These are phyloP conservation scores for Dryocosmus kuriphilus DNA, from an alignment of 2,888 invertebrate species.

Conservation along the genomic window DNA sequence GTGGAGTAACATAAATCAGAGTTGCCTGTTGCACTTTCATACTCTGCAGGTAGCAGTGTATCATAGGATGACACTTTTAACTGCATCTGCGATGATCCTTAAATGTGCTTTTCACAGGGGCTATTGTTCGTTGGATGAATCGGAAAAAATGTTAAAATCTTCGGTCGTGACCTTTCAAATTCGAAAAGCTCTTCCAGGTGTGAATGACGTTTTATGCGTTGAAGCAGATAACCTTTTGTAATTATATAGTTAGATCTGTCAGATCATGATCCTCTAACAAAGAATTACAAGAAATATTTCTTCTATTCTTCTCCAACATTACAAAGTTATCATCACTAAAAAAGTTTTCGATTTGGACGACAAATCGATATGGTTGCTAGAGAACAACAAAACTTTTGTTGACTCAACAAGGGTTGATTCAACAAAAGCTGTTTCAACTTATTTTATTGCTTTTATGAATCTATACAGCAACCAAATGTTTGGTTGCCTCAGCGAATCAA, in stretches of 20 bases:
- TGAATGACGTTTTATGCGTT: not conserved
- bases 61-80: constrained; percentile 29
- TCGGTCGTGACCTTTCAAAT: not conserved
- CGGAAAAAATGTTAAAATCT: not conserved
- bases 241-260: not conserved
- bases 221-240: not conserved
- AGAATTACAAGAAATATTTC: not conserved
- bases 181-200: constrained; percentile 2
- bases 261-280: not conserved
- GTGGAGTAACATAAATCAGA: constrained; percentile 23
- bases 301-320: too few species aligned
- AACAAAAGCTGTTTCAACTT: too few species aligned
- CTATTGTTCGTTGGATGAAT: not conserved
- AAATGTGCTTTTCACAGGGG: not conserved
- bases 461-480: too few species aligned
- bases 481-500: too few species aligned
- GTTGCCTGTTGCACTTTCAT: constrained; percentile 31
- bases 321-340: too few species aligned
- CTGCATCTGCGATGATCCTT: not conserved
- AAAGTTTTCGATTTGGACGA: too few species aligned
- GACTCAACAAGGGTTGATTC: too few species aligned
- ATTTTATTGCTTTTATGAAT: too few species aligned
- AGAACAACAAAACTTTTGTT: too few species aligned
- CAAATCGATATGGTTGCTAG: too few species aligned
- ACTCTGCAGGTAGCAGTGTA: not conserved